Evolutionary conservation across 2,888 invertebrate species (phyloP).

Genomic region (Eumacrocentrus americanus): DNA sequence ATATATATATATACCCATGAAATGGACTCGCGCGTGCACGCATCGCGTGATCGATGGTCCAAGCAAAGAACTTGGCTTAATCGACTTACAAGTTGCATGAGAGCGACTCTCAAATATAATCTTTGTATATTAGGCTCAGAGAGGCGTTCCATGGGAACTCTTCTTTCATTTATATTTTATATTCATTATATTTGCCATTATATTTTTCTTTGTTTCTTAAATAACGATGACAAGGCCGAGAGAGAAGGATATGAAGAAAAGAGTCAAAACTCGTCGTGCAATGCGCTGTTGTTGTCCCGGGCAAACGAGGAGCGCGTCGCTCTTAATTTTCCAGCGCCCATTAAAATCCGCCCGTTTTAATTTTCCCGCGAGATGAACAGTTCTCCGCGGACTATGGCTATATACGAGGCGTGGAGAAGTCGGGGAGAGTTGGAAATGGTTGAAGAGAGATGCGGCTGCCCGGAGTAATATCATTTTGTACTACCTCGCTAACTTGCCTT

Average conservation of each 20-base stretch:
- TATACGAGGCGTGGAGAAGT: neutral
- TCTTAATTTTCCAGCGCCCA: conserved; percentile 36
- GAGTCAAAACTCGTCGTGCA: conserved; percentile 20
- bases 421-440: neutral
- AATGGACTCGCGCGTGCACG: conserved; percentile 27
- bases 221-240: neutral
- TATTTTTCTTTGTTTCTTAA: neutral
- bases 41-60: conserved; percentile 13
- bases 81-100: neutral
- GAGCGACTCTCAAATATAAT: too few relatives aligned
- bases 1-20: too few relatives aligned
- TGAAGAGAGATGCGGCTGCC: conserved; percentile 5
- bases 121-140: too few relatives aligned
- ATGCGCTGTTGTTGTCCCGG: conserved; percentile 15
- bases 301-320: conserved; percentile 26
- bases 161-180: neutral
- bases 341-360: conserved; percentile 10
- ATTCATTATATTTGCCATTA: neutral
- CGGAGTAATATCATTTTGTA: conserved; percentile 27
- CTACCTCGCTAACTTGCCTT: conserved; percentile 27
- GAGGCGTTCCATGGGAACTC: neutral
- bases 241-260: conserved; percentile 22
- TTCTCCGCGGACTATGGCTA: too few relatives aligned
- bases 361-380: too few relatives aligned
- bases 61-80: conserved; percentile 14